Evolutionary conservation across 2,888 invertebrate genomes (phyloP), one percentile per base, ranked within the genome.

Genomic region (Spicauda simplicius): DNA sequence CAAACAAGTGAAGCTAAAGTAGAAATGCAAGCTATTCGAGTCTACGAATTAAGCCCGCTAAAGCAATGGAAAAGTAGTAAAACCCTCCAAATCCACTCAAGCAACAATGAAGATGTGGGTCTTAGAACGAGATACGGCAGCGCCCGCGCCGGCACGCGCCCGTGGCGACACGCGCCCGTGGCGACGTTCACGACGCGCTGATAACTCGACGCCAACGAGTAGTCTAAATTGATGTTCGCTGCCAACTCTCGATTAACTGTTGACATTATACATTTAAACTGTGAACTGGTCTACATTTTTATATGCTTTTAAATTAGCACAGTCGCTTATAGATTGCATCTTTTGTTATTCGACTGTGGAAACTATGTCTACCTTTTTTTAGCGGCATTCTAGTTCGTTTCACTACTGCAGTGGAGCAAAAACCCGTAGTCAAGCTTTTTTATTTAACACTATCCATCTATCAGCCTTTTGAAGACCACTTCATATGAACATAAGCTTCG

Each of bases 121-220:
- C 45, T n/a, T 45, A 45, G 45, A 45, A 45, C 45, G 45, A 45
- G 45, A 45, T 45, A 45, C 45, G 45, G 45, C 45, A 45, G 45
- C 14, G 41, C 41, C 14, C 14, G 5, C 41, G 41, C 14, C 14
- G n/a, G 45, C 45, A 45, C 45, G 45, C n/a, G n/a, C 14, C 45
- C 45, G 41, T 14, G 2, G 14, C 41, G 41, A 41, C 41, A n/a
- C n/a, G n/a, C n/a, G n/a, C n/a, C n/a, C n/a, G 41, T 6, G 25
- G 6, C 25, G 33, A n/a, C 45, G 45, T 45, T n/a, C 45, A 45
- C 45, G 45, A n/a, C 41, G 41, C n/a, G 45, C 45, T n/a, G n/a
- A n/a, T 45, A 45, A 41, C 37, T 11, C 45, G 45, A 45, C n/a
- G 45, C 45, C 45, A 45, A 45, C 45, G n/a, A 45, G 45, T 45